Evolutionary conservation across 2,113 vertebrate species (phyloP), one percentile per base, ranked within the genome.

Genomic region (Lagopus leucura): DNA sequence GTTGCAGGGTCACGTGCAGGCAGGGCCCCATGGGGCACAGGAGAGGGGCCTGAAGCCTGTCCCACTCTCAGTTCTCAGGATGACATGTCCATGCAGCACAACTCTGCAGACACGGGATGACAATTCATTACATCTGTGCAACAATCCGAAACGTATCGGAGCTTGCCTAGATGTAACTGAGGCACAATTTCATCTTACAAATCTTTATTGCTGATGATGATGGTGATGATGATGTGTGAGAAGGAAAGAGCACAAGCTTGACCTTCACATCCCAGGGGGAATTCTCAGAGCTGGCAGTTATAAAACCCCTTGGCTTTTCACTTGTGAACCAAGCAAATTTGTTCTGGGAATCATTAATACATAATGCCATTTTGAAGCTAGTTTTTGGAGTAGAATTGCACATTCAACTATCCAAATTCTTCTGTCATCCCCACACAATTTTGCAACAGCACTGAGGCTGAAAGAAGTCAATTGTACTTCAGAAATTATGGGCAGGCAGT

Each of bases 191-290:
- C 85, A 76, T 70, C 69, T 57, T 86, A 65, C 72, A 69, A 89
- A 81, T 83, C 84, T 87, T 89, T 95, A 83, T 90, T 92, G 84
- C 91, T 91, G 87, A 73, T 88, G 84, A 79, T 85, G 89, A 91
- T 2, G 5, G 82, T 83, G 73, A 89, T 94, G 93, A 96, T 96
- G 95, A 97, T 96, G 94, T 95, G 94, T 94, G 94, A 97, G 95
- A 83, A 94, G 93, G 94, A 97, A 96, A 95, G 88, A 95, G 77
- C 22, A 1, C 92, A 86, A 96, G 76, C 48, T 93, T 95, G 93
- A 90, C 85, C 87, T 95, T 90, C 79, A 54, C 1, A 8, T 76
- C 80, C 69, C 70, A 61, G 25, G 30, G 85, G 47, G 72, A 94
- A 88, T 88, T 92, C 77, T 66, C 72, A 88, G 80, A 89, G 80